Evolutionary conservation across 2,797 vertebrate genomes (phyloP).

Genomic region (Lerista edwardsae): DNA sequence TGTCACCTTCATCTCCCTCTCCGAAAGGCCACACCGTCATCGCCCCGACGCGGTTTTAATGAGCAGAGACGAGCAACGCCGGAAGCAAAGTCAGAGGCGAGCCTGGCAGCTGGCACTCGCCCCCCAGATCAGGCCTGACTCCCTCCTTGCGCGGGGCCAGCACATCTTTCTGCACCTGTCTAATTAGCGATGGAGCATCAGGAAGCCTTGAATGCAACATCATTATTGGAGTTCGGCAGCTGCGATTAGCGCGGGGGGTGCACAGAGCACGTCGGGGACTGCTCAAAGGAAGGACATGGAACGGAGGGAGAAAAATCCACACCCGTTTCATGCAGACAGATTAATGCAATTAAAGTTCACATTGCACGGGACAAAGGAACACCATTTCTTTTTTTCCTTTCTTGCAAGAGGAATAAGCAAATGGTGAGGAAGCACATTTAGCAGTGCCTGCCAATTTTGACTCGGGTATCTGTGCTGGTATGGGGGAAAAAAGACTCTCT

Average conservation of each 20-base stretch:
- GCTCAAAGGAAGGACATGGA: conserved; percentile 17
- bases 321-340: conserved; percentile 41
- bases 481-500: accelerated
- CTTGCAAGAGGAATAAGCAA: conserved; percentile 32
- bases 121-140: neutral
- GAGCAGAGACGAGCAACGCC: neutral
- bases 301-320: conserved; percentile 34
- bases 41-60: too few relatives aligned
- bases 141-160: neutral
- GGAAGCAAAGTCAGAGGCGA: neutral
- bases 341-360: conserved; percentile 49
- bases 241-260: neutral
- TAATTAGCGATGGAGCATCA: accelerated
- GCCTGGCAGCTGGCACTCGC: neutral
- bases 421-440: accelerated
- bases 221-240: neutral
- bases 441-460: neutral
- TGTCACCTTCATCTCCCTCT: too few relatives aligned
- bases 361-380: conserved; percentile 47
- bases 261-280: neutral
- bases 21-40: too few relatives aligned
- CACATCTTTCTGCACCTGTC: neutral
- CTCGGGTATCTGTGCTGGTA: neutral
- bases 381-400: neutral
- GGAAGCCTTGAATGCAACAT: neutral